These are phyloP conservation scores for Ostrea edulis DNA, from an alignment of 1,140 invertebrate genomes.

Conservation along the genomic window DNA sequence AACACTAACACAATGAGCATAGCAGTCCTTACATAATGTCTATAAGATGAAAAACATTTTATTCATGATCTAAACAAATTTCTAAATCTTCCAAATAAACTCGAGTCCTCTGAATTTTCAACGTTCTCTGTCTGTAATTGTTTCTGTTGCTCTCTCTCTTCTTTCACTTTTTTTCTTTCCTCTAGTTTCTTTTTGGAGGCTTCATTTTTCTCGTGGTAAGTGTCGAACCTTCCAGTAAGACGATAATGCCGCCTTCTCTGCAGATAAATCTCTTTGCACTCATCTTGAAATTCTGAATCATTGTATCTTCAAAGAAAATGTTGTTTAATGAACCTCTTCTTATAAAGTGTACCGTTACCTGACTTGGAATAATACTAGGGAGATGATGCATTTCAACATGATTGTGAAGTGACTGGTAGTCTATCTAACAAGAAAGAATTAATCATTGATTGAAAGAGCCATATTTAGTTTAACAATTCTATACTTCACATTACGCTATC, in stretches of 20 bases:
- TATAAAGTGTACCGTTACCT: too few species aligned
- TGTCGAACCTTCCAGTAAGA: neutral
- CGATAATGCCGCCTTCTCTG: neutral
- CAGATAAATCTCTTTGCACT: conserved; percentile 14
- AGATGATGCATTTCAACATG: too few species aligned
- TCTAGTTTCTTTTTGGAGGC: neutral
- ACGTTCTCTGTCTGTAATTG: neutral
- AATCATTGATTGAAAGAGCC: too few species aligned
- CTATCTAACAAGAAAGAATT: too few species aligned
- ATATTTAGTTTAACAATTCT: too few species aligned
- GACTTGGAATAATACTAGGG: too few species aligned
- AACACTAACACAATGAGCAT: too few species aligned
- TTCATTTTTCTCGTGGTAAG: conserved; percentile 21
- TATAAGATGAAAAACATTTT: neutral
- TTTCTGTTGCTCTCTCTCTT: neutral
- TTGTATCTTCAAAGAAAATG: neutral
- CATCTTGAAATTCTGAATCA: conserved; percentile 23
- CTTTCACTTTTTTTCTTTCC: conserved; percentile 2
- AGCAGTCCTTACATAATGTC: too few species aligned
- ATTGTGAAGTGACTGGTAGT: too few species aligned
- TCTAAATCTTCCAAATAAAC: neutral
- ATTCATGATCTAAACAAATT: conserved; percentile 29
- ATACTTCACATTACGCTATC: too few species aligned
- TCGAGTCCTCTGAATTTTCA: neutral
- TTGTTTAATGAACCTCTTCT: neutral